Evolutionary conservation across 2,797 vertebrate genomes (phyloP).

Genomic region (Ptychadena robeensis): DNA sequence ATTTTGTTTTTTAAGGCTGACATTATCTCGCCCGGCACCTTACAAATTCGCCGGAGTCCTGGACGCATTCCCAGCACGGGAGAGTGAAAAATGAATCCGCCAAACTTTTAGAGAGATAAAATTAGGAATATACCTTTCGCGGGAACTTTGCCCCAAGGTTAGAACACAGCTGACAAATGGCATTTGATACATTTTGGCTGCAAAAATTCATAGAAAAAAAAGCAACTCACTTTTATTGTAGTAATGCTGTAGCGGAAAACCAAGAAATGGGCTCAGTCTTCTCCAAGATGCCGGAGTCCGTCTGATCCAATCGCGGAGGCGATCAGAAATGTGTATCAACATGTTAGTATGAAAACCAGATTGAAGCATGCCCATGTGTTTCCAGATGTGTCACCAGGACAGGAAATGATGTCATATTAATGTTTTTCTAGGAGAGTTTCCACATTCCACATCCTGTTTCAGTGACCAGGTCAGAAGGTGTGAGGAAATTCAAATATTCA

Average conservation of each 20-base stretch:
- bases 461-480: too few species aligned
- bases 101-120: conserved; percentile 26
- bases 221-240: background rate
- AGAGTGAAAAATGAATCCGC: conserved; percentile 41
- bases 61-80: conserved; percentile 25
- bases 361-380: too few species aligned
- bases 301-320: too few species aligned
- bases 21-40: conserved; percentile 16
- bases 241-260: background rate
- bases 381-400: too few species aligned
- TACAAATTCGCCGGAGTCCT: conserved; percentile 30
- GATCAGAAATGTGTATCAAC: too few species aligned
- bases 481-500: too few species aligned
- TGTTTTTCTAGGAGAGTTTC: too few species aligned
- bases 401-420: too few species aligned
- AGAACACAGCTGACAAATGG: conserved; percentile 37
- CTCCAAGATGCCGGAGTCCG: too few species aligned
- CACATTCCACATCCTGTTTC: too few species aligned
- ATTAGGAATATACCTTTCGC: conserved; percentile 13
- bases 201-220: background rate
- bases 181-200: conserved; percentile 32
- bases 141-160: conserved; percentile 48
- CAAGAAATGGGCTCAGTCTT: background rate
- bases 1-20: conserved; percentile 43
- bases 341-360: too few species aligned